phyloP scores from a whole-genome alignment of 2,888 invertebrate species.

The Lumbricus terrestris region DNA sequence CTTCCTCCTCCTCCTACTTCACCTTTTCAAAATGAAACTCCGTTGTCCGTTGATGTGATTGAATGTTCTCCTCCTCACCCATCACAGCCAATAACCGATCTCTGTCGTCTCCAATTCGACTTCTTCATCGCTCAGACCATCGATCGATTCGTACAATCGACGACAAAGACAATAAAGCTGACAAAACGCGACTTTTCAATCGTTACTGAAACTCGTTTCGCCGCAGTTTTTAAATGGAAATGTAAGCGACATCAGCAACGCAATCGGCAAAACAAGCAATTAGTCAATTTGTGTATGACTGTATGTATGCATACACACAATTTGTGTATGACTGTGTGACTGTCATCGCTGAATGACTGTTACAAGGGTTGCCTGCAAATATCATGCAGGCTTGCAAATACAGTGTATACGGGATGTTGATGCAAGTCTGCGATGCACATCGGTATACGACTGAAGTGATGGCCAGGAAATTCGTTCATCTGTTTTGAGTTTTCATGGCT shows the following conservation, averaged over 20 bases:
- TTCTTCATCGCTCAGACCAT: rapidly evolving
- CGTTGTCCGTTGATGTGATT: no score
- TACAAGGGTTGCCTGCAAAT: no score
- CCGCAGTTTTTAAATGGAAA: background rate
- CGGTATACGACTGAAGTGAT: no score
- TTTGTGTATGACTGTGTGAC: no score
- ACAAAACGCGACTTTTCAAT: background rate
- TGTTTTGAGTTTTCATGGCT: background rate
- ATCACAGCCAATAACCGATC: background rate
- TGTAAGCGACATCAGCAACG: background rate
- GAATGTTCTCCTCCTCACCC: no score
- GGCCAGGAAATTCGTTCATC: background rate
- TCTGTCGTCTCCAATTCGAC: background rate
- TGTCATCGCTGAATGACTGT: no score
- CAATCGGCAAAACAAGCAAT: background rate
- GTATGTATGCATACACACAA: no score
- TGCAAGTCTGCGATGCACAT: no score
- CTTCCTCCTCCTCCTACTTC: no score
- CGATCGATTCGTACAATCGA: background rate
- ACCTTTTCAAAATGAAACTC: background rate
- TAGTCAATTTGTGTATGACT: background rate
- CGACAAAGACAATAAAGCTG: background rate
- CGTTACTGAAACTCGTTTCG: background rate
- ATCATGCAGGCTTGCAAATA: no score
- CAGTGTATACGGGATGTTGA: no score